A percentile compares a stretch with the other conserved stretches of the same genome.
Evolutionary conservation across 37 sponge, comb jelly and placozoan genomes (phyloP).

Genomic region (Halichondria panicea): DNA sequence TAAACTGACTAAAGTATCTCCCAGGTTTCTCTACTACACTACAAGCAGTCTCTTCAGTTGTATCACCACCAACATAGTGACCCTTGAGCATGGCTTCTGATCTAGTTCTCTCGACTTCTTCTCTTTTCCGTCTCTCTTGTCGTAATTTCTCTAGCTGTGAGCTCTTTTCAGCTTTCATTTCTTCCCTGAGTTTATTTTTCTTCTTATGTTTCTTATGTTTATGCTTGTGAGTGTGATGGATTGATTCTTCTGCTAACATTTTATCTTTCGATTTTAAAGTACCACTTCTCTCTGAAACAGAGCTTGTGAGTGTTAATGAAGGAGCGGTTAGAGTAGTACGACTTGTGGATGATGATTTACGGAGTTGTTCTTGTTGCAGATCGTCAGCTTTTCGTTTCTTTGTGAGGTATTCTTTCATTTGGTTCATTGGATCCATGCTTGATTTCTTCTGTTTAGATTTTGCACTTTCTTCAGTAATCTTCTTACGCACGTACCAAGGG

Average conservation of each 20-base stretch:
- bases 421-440: conserved; percentile 68
- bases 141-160: conserved; percentile 55
- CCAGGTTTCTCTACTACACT: conserved; percentile 29
- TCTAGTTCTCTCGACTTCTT: conserved; percentile 56
- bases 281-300: neutral
- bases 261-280: too few species aligned
- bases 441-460: conserved; percentile 53
- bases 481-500: conserved; percentile 35
- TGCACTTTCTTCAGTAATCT: conserved; percentile 16
- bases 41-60: neutral
- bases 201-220: conserved; percentile 22
- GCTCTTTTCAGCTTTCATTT: conserved; percentile 10
- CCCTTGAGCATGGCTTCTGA: conserved; percentile 35
- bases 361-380: neutral
- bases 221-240: neutral
- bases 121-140: conserved; percentile 66
- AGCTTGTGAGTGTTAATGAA: neutral
- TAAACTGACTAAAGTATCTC: conserved; percentile 81
- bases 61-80: conserved; percentile 23
- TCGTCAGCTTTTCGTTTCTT: conserved; percentile 41
- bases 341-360: neutral
- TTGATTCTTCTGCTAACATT: neutral
- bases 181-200: conserved; percentile 2
- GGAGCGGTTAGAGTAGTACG: neutral
- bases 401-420: conserved; percentile 53